These are phyloP conservation scores for Anguilla pacifica DNA, from an alignment of 2,797 vertebrate species.

Conservation along the genomic window DNA sequence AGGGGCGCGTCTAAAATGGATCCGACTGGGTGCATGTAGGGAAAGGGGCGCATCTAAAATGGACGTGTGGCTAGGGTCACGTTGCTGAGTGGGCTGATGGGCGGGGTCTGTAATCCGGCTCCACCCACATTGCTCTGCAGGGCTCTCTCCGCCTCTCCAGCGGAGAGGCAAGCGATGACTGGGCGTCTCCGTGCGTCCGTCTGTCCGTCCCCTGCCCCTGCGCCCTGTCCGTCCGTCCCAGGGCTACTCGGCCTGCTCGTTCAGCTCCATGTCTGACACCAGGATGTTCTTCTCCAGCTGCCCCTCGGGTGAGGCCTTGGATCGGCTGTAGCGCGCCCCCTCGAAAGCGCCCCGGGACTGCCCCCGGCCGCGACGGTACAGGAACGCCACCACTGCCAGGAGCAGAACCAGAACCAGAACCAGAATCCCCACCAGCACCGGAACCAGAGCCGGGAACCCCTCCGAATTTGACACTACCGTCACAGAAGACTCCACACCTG, in stretches of 20 bases:
- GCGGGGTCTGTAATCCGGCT: conserved; percentile 41
- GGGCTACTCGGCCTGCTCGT: conserved; percentile 90
- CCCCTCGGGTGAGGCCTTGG: conserved; percentile 78
- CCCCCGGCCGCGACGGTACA: conserved; percentile 74
- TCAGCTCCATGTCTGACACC: conserved; percentile 98
- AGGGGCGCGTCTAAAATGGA: neutral
- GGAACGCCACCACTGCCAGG: conserved; percentile 69
- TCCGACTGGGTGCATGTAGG: conserved; percentile 47
- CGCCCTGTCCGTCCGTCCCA: conserved; percentile 33
- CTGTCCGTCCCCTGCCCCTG: conserved; percentile 39
- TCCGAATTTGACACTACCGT: conserved; percentile 44
- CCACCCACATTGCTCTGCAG: conserved; percentile 72
- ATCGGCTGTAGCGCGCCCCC: conserved; percentile 93
- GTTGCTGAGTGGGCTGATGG: conserved; percentile 15
- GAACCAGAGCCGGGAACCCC: conserved; percentile 80
- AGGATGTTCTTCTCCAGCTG: conserved; percentile 94
- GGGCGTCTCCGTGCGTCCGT: conserved; percentile 44
- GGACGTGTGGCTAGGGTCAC: neutral
- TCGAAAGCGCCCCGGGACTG: conserved; percentile 81
- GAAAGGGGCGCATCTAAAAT: conserved; percentile 23
- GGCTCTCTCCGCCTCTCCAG: conserved; percentile 53
- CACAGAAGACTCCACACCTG: conserved; percentile 54
- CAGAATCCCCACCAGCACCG: conserved; percentile 72
- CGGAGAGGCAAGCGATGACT: conserved; percentile 44
- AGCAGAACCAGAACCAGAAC: conserved; percentile 77